phyloP scores from a whole-genome alignment of 2,888 invertebrate species.

The Phyllotreta striolata region DNA sequence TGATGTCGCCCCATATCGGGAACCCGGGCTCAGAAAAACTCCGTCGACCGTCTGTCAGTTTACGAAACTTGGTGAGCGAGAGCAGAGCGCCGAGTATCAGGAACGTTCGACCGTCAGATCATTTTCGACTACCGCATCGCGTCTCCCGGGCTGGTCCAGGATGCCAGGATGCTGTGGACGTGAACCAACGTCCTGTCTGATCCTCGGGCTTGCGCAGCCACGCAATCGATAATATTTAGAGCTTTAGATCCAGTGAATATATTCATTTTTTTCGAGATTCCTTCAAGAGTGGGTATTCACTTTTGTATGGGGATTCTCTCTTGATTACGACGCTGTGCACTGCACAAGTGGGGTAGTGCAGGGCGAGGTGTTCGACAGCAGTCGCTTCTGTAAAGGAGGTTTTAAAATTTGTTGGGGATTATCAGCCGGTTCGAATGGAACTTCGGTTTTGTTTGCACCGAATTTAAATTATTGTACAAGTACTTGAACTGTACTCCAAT shows the following conservation, averaged over 20 bases:
- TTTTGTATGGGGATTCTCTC: conserved; percentile 28
- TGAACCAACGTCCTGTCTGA: conserved; percentile 53
- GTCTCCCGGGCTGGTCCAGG: conserved; percentile 58
- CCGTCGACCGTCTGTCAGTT: conserved; percentile 10
- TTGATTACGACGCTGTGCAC: conserved; percentile 26
- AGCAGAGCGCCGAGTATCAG: background rate
- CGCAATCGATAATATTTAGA: conserved; percentile 58
- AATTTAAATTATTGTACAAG: too few relatives aligned
- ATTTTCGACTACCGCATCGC: conserved; percentile 58
- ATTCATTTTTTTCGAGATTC: conserved; percentile 32
- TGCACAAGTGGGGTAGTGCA: conserved; percentile 24
- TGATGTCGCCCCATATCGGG: background rate
- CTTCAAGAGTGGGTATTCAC: conserved; percentile 33
- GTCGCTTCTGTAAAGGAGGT: too few relatives aligned
- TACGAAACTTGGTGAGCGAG: conserved; percentile 13
- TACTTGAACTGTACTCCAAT: too few relatives aligned
- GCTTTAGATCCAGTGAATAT: conserved; percentile 35
- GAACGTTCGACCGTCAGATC: conserved; percentile 44
- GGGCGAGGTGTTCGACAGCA: conserved; percentile 11
- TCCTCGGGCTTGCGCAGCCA: conserved; percentile 53
- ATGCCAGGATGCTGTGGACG: conserved; percentile 53
- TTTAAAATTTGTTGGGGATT: too few relatives aligned
- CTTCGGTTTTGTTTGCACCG: too few relatives aligned
- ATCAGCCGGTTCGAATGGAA: too few relatives aligned
- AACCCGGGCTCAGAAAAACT: background rate